These are phyloP conservation scores for Noctuana brunneofusca DNA, from an alignment of 2,888 invertebrate genomes.

Conservation along the genomic window DNA sequence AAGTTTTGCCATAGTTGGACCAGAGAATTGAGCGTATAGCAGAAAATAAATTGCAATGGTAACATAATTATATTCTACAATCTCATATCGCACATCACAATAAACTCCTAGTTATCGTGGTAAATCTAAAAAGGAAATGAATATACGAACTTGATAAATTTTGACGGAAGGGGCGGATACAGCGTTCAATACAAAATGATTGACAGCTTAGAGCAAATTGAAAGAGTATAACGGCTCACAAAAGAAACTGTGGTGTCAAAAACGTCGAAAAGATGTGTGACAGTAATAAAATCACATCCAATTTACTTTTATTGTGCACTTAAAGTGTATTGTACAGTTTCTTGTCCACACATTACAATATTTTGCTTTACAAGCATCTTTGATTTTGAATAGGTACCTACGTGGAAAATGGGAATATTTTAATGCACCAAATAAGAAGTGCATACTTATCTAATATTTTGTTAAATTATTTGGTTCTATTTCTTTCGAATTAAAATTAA, in stretches of 20 bases:
- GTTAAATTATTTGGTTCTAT: too few species aligned
- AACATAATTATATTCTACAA: constrained; percentile 3
- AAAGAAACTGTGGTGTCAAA: constrained; percentile 19
- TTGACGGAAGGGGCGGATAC: constrained; percentile 66
- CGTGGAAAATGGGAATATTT: too few species aligned
- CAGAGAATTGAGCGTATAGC: not conserved
- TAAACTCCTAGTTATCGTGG: constrained; percentile 20
- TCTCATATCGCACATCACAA: constrained; percentile 7
- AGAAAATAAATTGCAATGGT: not conserved
- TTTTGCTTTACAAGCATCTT: not conserved
- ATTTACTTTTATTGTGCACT: constrained; percentile 25
- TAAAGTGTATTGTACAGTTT: constrained; percentile 2
- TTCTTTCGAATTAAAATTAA: too few species aligned
- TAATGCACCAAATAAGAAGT: too few species aligned
- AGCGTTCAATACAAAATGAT: constrained; percentile 62
- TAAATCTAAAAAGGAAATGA: constrained; percentile 41
- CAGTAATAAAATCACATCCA: constrained; percentile 23
- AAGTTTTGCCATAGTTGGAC: too few species aligned
- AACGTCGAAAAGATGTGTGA: constrained; percentile 23
- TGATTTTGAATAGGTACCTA: not conserved
- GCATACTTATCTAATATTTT: too few species aligned
- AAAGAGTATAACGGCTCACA: constrained; percentile 20
- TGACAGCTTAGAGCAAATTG: constrained; percentile 55
- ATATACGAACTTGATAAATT: constrained; percentile 41
- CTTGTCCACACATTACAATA: constrained; percentile 4